phyloP scores from a whole-genome alignment of 2,888 invertebrate genomes.

The Holacanthella duospinosa region DNA sequence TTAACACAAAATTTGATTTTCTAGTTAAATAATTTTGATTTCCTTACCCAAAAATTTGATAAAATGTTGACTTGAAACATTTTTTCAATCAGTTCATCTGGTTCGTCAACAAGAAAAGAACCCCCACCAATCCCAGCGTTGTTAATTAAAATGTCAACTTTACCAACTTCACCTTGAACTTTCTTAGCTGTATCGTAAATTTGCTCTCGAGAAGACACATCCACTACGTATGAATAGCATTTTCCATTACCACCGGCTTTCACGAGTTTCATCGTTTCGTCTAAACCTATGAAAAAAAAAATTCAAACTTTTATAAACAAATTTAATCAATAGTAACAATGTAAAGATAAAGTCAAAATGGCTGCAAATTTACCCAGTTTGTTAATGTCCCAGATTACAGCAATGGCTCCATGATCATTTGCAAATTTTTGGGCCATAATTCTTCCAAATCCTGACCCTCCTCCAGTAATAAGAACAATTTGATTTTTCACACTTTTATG shows the following conservation, averaged over 20 bases:
- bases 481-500: constrained; percentile 60
- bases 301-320: no score
- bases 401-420: constrained; percentile 59
- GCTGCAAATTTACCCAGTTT: constrained; percentile 51
- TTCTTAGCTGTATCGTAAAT: constrained; percentile 64
- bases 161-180: constrained; percentile 59
- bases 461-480: constrained; percentile 75
- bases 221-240: constrained; percentile 63
- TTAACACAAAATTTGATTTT: background rate
- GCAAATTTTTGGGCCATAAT: constrained; percentile 63
- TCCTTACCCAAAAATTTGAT: constrained; percentile 81
- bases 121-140: constrained; percentile 90
- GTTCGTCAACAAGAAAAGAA: constrained; percentile 59
- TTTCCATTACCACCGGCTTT: constrained; percentile 51
- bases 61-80: constrained; percentile 81
- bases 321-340: background rate
- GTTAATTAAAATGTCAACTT: constrained; percentile 59
- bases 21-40: no score
- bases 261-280: constrained; percentile 57
- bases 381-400: constrained; percentile 73
- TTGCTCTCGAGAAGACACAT: constrained; percentile 57
- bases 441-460: constrained; percentile 72
- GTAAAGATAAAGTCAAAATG: no score
- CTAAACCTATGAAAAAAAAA: constrained; percentile 41
- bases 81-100: constrained; percentile 71